These are phyloP conservation scores for Cryptomyrus ogoouensis DNA, from an alignment of 2,113 vertebrate genomes.

Conservation along the genomic window DNA sequence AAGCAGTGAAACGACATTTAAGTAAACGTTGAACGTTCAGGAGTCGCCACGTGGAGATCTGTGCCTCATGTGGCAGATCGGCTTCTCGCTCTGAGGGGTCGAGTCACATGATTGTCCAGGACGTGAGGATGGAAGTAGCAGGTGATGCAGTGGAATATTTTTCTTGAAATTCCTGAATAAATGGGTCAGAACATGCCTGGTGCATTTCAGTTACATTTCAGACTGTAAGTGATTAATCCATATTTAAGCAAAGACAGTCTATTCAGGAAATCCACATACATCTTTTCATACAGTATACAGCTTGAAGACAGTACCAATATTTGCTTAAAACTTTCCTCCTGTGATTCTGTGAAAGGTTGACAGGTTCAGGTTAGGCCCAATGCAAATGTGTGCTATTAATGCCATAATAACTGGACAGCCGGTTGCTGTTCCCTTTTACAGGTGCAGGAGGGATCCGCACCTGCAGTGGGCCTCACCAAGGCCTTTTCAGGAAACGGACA, in stretches of 20 bases:
- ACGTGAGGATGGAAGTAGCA: not conserved
- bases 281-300: not conserved
- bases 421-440: not conserved
- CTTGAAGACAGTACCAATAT: not conserved
- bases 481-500: not conserved
- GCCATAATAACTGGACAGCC: not conserved
- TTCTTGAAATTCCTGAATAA: not conserved
- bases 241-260: not conserved
- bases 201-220: not conserved
- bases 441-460: not conserved
- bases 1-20: not conserved
- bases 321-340: not conserved
- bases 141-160: not conserved
- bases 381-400: not conserved
- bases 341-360: not conserved
- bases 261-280: not conserved
- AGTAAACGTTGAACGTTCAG: not conserved
- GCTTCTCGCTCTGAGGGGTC: not conserved
- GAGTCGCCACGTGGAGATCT: not conserved
- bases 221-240: not conserved
- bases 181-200: not conserved
- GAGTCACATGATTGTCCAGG: not conserved
- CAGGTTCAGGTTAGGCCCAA: not conserved
- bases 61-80: not conserved
- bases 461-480: not conserved